Evolutionary conservation across 2,888 invertebrate species (phyloP).

Genomic region (Clunio marinus): DNA sequence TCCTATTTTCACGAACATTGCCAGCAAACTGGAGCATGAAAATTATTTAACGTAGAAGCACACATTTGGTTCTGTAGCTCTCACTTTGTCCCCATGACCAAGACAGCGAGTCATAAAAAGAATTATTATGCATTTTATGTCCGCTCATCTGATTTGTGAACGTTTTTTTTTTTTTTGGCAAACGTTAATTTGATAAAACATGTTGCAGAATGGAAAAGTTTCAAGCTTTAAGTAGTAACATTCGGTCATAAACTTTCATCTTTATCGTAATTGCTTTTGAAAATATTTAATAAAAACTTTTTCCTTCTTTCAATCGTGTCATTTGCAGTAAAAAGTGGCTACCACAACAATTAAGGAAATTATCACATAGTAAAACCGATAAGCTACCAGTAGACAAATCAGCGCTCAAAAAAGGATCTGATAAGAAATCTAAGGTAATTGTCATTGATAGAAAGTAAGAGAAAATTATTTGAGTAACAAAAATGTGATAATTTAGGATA

Average conservation of each 20-base stretch:
- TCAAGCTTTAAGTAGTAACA: too few relatives aligned
- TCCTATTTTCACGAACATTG: background rate
- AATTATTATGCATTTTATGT: slow-evolving; percentile 15
- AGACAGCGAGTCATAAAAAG: background rate
- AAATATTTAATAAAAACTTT: background rate
- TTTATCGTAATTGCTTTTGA: background rate
- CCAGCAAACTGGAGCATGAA: background rate
- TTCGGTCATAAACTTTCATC: background rate
- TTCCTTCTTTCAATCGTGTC: too few relatives aligned
- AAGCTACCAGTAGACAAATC: slow-evolving; percentile 60
- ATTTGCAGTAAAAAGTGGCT: slow-evolving; percentile 79
- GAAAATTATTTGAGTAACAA: slow-evolving; percentile 23
- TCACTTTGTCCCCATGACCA: background rate
- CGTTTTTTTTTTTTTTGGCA: slow-evolving; percentile 9
- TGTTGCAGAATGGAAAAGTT: too few relatives aligned
- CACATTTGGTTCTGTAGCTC: background rate
- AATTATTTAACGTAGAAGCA: background rate
- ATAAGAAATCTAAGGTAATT: slow-evolving; percentile 76
- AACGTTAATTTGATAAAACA: too few relatives aligned
- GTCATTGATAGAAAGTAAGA: too few relatives aligned
- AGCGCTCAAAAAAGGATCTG: slow-evolving; percentile 74
- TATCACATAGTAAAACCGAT: slow-evolving; percentile 83
- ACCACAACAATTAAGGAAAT: slow-evolving; percentile 79
- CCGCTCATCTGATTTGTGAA: background rate
- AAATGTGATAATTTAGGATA: slow-evolving; percentile 42